Evolutionary conservation across 2,888 invertebrate species (phyloP).

Genomic region (Pyrocoelia pectoralis): DNA sequence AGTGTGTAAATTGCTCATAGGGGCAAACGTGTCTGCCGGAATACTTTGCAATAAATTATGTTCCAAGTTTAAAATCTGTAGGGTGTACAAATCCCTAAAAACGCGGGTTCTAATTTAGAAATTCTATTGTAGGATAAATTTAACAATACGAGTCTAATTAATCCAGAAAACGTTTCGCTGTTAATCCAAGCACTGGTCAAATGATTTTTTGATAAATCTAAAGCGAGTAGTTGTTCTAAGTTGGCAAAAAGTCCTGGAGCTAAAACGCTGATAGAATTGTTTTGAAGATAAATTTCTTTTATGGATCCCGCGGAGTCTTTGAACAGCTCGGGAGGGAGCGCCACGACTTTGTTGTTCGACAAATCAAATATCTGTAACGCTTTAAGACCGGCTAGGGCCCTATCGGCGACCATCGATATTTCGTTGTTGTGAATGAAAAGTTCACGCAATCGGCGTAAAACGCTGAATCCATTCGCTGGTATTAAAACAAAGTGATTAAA

Average conservation of each 20-base stretch:
- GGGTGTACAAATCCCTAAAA: conserved; percentile 84
- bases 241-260: conserved; percentile 88
- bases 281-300: conserved; percentile 89
- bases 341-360: conserved; percentile 89
- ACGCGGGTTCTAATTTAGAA: conserved; percentile 79
- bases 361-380: conserved; percentile 86
- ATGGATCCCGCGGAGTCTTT: conserved; percentile 79
- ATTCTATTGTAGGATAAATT: conserved; percentile 88
- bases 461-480: conserved; percentile 84
- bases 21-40: conserved; percentile 86
- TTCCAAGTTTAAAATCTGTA: conserved; percentile 86
- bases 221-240: conserved; percentile 78
- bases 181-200: conserved; percentile 88
- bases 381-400: conserved; percentile 81
- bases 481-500: conserved; percentile 85
- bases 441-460: conserved; percentile 78
- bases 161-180: conserved; percentile 83
- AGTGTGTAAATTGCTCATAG: conserved; percentile 92
- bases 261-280: conserved; percentile 88
- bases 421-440: conserved; percentile 88
- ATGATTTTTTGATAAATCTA: conserved; percentile 87
- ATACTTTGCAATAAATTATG: conserved; percentile 85
- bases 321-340: conserved; percentile 86
- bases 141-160: conserved; percentile 86
- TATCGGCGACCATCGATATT: conserved; percentile 87